Evolutionary conservation across 2,888 invertebrate species (phyloP).

Genomic region (Parnassius orleans): DNA sequence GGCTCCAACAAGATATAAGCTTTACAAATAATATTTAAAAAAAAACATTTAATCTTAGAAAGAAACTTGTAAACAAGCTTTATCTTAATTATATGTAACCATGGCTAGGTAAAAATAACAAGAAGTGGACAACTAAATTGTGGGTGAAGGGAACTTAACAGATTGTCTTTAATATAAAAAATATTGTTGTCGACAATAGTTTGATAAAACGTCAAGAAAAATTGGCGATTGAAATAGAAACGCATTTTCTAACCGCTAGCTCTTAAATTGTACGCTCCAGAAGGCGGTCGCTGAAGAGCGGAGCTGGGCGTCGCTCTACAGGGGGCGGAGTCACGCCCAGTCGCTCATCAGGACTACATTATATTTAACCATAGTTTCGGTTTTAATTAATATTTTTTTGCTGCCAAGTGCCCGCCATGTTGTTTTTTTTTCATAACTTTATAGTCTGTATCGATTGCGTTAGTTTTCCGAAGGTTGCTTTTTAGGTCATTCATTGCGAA

Average conservation of each 20-base stretch:
- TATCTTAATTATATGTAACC: no score
- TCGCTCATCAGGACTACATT: slow-evolving; percentile 48
- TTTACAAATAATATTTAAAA: background rate
- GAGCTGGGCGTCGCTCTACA: slow-evolving; percentile 69
- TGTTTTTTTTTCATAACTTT: slow-evolving; percentile 28
- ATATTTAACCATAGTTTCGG: slow-evolving; percentile 29
- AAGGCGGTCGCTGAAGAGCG: slow-evolving; percentile 73
- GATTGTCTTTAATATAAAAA: background rate
- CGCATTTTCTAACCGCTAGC: slow-evolving; percentile 10
- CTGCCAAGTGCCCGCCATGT: slow-evolving; percentile 33
- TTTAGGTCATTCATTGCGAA: slow-evolving; percentile 4
- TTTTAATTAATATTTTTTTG: slow-evolving; percentile 43
- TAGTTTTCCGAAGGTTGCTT: slow-evolving; percentile 7
- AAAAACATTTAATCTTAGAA: background rate
- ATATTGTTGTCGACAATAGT: background rate
- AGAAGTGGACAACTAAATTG: background rate
- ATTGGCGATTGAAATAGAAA: slow-evolving; percentile 5
- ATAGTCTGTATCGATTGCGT: slow-evolving; percentile 12
- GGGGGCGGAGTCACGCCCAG: slow-evolving; percentile 61
- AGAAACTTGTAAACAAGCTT: no score
- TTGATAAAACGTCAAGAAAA: slow-evolving; percentile 4
- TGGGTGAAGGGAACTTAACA: no score
- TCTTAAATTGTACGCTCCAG: slow-evolving; percentile 32
- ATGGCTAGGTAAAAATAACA: no score
- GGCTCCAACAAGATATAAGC: no score